Percentiles rank a stretch among this genome's conserved stretches.
phyloP scores from a whole-genome alignment of 2,797 vertebrate genomes.

The Onychomys torridus region DNA sequence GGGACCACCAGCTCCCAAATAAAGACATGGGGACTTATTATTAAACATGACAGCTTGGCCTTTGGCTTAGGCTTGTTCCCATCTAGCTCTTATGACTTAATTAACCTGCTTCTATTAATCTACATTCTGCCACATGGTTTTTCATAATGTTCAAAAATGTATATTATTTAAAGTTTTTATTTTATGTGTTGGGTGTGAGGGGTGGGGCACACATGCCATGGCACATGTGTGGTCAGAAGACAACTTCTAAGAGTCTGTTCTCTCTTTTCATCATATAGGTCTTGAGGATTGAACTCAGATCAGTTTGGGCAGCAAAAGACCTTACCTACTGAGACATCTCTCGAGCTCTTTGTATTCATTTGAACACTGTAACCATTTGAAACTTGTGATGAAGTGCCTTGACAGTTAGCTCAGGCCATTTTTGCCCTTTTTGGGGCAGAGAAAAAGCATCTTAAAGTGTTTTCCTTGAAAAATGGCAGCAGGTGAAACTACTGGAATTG shows the following conservation, averaged over 20 bases:
- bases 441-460: constrained; percentile 59
- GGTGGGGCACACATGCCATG: neutral
- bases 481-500: constrained; percentile 65
- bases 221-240: neutral
- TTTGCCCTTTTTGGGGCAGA: constrained; percentile 15
- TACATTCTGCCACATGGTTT: neutral
- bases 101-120: neutral
- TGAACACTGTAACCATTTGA: constrained; percentile 40
- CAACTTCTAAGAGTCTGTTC: neutral
- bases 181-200: neutral
- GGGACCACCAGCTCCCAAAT: no score
- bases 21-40: no score
- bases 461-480: constrained; percentile 25
- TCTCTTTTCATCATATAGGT: neutral
- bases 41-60: neutral
- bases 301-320: neutral
- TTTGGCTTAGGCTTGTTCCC: neutral
- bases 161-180: neutral
- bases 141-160: neutral
- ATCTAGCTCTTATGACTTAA: neutral
- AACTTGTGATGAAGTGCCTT: constrained; percentile 30
- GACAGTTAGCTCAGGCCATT: constrained; percentile 17
- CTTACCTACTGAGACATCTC: neutral
- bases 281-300: neutral
- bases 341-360: neutral